Evolutionary conservation across 2,888 invertebrate genomes (phyloP).

Genomic region (Omphaloscelis lunosa): DNA sequence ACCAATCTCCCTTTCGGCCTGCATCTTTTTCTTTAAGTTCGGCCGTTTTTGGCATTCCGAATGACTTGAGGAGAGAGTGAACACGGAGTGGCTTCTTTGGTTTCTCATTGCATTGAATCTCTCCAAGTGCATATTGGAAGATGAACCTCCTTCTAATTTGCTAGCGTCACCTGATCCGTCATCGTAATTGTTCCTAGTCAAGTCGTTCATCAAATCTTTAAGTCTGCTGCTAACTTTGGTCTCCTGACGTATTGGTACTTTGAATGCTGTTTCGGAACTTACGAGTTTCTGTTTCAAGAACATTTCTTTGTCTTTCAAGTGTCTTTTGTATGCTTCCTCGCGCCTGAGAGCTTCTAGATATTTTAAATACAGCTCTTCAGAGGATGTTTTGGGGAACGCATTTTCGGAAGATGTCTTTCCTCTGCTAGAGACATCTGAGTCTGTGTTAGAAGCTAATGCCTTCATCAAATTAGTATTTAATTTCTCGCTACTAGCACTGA

Average conservation of each 20-base stretch:
- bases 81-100: slow-evolving; percentile 86
- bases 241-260: slow-evolving; percentile 69
- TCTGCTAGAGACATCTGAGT: slow-evolving; percentile 82
- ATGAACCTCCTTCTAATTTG: slow-evolving; percentile 82
- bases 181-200: slow-evolving; percentile 86
- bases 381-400: slow-evolving; percentile 80
- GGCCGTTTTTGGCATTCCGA: slow-evolving; percentile 76
- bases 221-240: slow-evolving; percentile 76
- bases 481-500: slow-evolving; percentile 71
- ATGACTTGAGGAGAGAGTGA: slow-evolving; percentile 85
- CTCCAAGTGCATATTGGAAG: slow-evolving; percentile 72
- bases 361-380: slow-evolving; percentile 84
- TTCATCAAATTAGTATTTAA: slow-evolving; percentile 70
- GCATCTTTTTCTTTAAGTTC: slow-evolving; percentile 76
- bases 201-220: slow-evolving; percentile 85
- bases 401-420: slow-evolving; percentile 80
- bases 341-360: slow-evolving; percentile 84
- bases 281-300: slow-evolving; percentile 85
- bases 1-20: slow-evolving; percentile 72
- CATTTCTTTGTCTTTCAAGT: slow-evolving; percentile 83
- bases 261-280: slow-evolving; percentile 79
- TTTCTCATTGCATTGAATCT: slow-evolving; percentile 70
- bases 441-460: slow-evolving; percentile 76
- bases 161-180: slow-evolving; percentile 89
- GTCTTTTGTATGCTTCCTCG: slow-evolving; percentile 83